Evolutionary conservation across 2,888 invertebrate species (phyloP).

Genomic region (Dryobotodes eremita): DNA sequence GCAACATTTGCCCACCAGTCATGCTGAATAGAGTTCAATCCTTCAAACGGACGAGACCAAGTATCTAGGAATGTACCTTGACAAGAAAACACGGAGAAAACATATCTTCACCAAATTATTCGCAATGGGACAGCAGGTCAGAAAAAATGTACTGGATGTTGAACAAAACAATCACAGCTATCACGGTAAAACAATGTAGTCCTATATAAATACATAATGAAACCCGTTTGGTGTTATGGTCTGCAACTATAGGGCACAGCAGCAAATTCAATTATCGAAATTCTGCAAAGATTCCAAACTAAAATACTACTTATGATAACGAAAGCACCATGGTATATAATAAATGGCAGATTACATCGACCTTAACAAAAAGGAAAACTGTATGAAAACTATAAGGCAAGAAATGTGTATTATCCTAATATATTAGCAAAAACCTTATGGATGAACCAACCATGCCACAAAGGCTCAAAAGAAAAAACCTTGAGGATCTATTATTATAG

Average conservation of each 20-base stretch:
- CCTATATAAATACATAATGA: too few species aligned
- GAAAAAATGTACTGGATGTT: background rate
- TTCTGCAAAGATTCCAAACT: background rate
- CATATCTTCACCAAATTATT: background rate
- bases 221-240: too few species aligned
- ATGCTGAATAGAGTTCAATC: background rate
- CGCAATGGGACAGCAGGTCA: background rate
- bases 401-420: too few species aligned
- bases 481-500: too few species aligned
- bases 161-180: too few species aligned
- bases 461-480: too few species aligned
- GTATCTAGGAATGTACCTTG: background rate
- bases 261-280: background rate
- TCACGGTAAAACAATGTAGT: background rate
- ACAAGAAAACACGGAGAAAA: background rate
- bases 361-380: background rate
- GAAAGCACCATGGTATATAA: too few species aligned
- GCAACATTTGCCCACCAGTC: too few species aligned
- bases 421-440: too few species aligned
- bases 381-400: background rate
- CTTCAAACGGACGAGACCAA: background rate
- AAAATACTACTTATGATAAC: background rate
- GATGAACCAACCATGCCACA: too few species aligned
- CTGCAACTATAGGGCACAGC: too few species aligned
- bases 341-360: background rate